A percentile compares a stretch with the other conserved stretches of the same genome.
These are phyloP conservation scores for Microplitis deprimator DNA, from an alignment of 2,888 invertebrate genomes.

Conservation along the genomic window DNA sequence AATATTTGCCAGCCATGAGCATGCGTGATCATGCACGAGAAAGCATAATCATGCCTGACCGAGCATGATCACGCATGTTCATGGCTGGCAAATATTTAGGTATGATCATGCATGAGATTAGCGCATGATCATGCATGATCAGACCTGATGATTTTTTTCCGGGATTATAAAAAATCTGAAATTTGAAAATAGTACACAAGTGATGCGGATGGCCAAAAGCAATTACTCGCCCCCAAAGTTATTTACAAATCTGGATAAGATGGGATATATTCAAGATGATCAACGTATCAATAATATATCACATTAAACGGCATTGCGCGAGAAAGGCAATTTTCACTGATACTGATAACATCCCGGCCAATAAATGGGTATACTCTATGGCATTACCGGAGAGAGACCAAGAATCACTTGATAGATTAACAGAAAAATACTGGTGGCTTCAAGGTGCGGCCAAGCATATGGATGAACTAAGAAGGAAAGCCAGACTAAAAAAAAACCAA, in stretches of 20 bases:
- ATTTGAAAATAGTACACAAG: neutral
- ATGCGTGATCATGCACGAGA: too few relatives aligned
- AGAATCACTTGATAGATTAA: slow-evolving; percentile 21
- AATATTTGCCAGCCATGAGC: too few relatives aligned
- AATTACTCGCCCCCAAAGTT: slow-evolving; percentile 7
- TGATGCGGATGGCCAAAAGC: neutral
- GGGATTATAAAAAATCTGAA: neutral
- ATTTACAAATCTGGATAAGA: neutral
- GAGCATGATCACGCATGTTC: too few relatives aligned
- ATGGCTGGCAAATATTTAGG: too few relatives aligned
- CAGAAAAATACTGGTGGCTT: neutral
- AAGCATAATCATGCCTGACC: too few relatives aligned
- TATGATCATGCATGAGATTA: too few relatives aligned
- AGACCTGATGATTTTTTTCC: too few relatives aligned
- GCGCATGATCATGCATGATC: too few relatives aligned
- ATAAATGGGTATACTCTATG: slow-evolving; percentile 3
- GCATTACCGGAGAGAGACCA: slow-evolving; percentile 39
- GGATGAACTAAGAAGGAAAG: slow-evolving; percentile 32
- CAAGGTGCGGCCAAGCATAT: slow-evolving; percentile 23
- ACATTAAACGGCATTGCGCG: neutral
- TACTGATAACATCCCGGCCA: too few relatives aligned
- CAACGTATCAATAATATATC: slow-evolving; percentile 22
- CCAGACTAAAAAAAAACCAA: neutral
- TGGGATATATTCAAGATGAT: slow-evolving; percentile 11
- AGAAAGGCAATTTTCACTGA: neutral